A percentile compares a stretch with the other conserved stretches of the same genome.
These are phyloP conservation scores for Pedionomus torquatus DNA, from an alignment of 2,113 vertebrate species.

Conservation along the genomic window DNA sequence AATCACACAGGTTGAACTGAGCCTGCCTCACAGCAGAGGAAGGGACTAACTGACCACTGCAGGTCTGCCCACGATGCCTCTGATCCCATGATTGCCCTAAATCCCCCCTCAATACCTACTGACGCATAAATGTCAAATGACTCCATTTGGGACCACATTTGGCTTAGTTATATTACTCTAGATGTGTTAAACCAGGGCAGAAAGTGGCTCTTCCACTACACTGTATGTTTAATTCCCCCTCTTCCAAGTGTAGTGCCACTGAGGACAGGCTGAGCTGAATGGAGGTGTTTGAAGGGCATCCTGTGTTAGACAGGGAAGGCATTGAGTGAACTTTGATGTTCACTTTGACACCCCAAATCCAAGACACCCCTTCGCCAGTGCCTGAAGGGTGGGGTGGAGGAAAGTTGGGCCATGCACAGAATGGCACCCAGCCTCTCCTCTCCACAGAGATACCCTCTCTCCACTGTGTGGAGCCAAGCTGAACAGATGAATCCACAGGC, in stretches of 20 bases:
- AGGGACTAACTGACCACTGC: not conserved
- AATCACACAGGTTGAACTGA: not conserved
- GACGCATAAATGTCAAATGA: not conserved
- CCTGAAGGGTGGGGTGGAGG: accelerated
- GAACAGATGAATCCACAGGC: not conserved
- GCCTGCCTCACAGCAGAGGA: not conserved
- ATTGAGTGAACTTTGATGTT: not conserved
- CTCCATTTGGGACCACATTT: no score
- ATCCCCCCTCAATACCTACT: not conserved
- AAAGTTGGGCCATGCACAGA: not conserved
- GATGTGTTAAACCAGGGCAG: not conserved
- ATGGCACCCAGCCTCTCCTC: not conserved
- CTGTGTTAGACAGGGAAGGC: not conserved
- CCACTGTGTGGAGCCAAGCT: not conserved
- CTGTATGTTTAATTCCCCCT: not conserved
- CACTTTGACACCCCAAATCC: not conserved
- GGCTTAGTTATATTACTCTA: not conserved
- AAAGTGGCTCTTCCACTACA: not conserved
- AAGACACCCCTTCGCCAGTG: not conserved
- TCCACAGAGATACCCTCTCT: accelerated
- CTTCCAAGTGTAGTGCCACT: accelerated
- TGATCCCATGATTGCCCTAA: not conserved
- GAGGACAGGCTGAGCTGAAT: not conserved
- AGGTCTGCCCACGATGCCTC: not conserved
- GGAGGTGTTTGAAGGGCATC: not conserved